These are phyloP conservation scores for Folsomia candida DNA, from an alignment of 2,888 invertebrate genomes.

Conservation along the genomic window DNA sequence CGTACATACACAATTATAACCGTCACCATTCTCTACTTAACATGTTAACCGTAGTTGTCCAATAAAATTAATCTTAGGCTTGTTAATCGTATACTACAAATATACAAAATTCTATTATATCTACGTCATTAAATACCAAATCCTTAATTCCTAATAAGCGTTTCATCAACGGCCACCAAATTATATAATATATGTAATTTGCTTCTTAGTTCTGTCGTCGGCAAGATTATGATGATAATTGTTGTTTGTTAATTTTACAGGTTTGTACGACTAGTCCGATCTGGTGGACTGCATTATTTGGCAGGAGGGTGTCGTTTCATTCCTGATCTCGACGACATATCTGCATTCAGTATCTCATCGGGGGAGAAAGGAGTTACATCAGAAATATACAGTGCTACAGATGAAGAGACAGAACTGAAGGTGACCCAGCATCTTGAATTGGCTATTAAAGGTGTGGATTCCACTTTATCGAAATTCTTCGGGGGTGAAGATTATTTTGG, in stretches of 20 bases:
- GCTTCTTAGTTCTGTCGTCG: not conserved
- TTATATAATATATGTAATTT: too few species aligned
- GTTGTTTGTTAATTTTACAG: conserved; percentile 52
- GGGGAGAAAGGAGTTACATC: not conserved
- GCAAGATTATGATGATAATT: not conserved
- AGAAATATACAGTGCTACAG: not conserved
- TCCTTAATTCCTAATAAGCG: not conserved
- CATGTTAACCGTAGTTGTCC: too few species aligned
- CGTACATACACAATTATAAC: too few species aligned
- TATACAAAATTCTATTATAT: not conserved
- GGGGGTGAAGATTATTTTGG: conserved; percentile 54
- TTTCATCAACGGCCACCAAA: not conserved
- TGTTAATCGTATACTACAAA: too few species aligned
- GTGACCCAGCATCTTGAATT: conserved; percentile 73
- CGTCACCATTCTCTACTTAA: too few species aligned
- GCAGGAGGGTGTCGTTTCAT: conserved; percentile 87
- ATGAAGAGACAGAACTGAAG: conserved; percentile 59
- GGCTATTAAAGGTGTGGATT: conserved; percentile 65
- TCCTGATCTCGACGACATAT: conserved; percentile 70
- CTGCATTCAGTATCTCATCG: conserved; percentile 63
- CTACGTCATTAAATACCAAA: not conserved
- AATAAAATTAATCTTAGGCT: too few species aligned
- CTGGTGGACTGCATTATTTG: conserved; percentile 85
- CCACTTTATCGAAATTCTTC: not conserved
- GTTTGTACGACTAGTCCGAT: conserved; percentile 89